phyloP scores from a whole-genome alignment of 2,113 vertebrate species.

The Chionomys nivalis region DNA sequence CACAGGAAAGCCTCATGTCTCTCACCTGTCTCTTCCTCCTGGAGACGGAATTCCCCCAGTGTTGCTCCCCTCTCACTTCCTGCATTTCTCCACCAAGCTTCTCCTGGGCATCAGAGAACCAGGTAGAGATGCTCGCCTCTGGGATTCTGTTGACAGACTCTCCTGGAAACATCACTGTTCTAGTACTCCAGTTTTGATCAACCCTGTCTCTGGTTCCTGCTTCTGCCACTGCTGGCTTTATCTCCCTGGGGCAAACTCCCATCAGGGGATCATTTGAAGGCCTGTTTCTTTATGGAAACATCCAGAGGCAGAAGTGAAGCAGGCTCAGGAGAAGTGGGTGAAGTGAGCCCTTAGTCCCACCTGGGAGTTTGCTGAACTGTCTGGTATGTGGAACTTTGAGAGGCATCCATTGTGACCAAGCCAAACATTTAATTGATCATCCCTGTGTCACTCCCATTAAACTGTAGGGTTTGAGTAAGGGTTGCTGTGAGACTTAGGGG shows the following conservation, averaged over 20 bases:
- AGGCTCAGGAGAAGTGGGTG: neutral
- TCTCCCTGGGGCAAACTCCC: neutral
- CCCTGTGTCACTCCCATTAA: neutral
- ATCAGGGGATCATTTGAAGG: neutral
- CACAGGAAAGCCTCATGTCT: neutral
- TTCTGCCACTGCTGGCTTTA: neutral
- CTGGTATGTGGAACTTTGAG: neutral
- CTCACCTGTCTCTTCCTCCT: neutral
- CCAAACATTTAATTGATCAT: neutral
- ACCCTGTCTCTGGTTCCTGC: neutral
- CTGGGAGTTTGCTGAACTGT: neutral
- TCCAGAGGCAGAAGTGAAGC: neutral
- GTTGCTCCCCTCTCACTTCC: neutral
- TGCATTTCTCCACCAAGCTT: neutral
- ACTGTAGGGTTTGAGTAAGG: neutral
- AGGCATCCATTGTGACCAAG: neutral
- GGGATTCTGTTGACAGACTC: neutral
- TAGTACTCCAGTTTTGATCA: accelerated
- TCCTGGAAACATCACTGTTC: neutral
- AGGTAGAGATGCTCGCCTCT: neutral
- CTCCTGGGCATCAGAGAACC: neutral
- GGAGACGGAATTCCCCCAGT: neutral
- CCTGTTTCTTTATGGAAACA: neutral
- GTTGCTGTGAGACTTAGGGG: neutral
- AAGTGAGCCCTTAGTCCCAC: too few species aligned